Percentiles rank a stretch among this genome's conserved stretches.
Evolutionary conservation across 1,140 invertebrate species (phyloP).

Genomic region (Eupristina koningsbergeri): DNA sequence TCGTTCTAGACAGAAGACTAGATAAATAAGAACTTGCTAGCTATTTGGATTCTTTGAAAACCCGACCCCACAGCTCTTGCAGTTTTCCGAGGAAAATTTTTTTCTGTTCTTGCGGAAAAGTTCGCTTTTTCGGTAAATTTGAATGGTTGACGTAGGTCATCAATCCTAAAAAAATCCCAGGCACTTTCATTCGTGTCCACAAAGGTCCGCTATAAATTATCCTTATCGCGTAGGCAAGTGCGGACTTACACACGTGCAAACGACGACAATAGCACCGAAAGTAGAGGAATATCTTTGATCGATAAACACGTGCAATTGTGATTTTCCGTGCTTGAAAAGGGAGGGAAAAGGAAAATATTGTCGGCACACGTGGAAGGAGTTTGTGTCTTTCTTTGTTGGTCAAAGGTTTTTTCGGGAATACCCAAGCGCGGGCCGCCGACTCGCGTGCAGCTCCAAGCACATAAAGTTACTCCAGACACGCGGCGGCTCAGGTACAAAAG

Average conservation of each 20-base stretch:
- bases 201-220: neutral
- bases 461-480: neutral
- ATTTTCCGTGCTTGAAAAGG: neutral
- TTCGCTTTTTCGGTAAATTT: too few relatives aligned
- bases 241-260: neutral
- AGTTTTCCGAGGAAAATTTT: neutral
- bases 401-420: neutral
- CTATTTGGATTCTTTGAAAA: neutral
- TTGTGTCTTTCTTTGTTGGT: neutral
- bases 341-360: conserved; percentile 1
- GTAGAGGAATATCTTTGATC: neutral
- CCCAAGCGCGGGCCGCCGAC: neutral
- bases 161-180: neutral
- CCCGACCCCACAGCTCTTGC: neutral
- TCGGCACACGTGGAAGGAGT: neutral
- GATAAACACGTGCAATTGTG: neutral
- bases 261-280: neutral
- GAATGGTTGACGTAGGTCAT: too few relatives aligned
- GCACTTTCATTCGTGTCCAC: neutral
- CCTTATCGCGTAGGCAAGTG: neutral
- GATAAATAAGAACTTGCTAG: neutral
- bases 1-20: neutral
- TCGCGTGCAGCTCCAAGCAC: conserved; percentile 1
- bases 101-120: too few relatives aligned
- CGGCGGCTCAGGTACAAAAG: conserved; percentile 9